Base-by-base conservation (phyloP, 1,140 invertebrate genomes). In the Hyles vespertilio region DNA sequence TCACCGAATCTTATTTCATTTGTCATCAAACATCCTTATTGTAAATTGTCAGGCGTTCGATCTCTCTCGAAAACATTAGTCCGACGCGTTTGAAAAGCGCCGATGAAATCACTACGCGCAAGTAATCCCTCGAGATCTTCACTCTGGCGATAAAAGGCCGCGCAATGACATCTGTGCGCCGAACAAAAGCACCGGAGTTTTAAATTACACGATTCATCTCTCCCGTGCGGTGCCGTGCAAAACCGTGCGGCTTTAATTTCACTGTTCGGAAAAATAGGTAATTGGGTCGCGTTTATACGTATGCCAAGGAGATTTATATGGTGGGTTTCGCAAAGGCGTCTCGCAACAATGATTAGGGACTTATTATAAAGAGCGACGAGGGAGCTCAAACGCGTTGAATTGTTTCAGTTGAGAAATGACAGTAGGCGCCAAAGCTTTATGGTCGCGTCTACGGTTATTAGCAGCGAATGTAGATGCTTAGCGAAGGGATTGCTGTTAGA, bases 131-230 rank as follows among this genome's bases (percentile, higher is more conserved):
- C 8, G 59, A 63, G 65, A 69, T 63, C 58, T 60, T 45, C 58
- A 61, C 60, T 69, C 69, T 63, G 58, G 45, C 40, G 61, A 59
- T 60, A 62, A 65, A 58, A 60, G 61, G 53, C 32, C 54, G 51
- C 33, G 48, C 40, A 72, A 68, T 65, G 70, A 81, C 70, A 75
- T 72, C 63, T 68, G 61, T 63, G 63, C 32, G 56, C 44, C 34
- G 43, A 69, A 77, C 69, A 76, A 79, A 77, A 67, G 70, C 67
- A 58, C 56, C 55, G 40, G 65, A 73, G 69, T 73, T 78, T 76
- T 69, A 76, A 78, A 79, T 81, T 81, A 74, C 72, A 69, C 75
- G 73, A 79, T 79, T 78, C 77, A 81, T 79, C 67, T 67, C 67
- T 45, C 62, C 64, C 52, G 48, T 55, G 43, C 51, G 51, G 32